Conservation (phyloP, 2,797 vertebrate genomes). For the Tauraco hartlaubi region DNA sequence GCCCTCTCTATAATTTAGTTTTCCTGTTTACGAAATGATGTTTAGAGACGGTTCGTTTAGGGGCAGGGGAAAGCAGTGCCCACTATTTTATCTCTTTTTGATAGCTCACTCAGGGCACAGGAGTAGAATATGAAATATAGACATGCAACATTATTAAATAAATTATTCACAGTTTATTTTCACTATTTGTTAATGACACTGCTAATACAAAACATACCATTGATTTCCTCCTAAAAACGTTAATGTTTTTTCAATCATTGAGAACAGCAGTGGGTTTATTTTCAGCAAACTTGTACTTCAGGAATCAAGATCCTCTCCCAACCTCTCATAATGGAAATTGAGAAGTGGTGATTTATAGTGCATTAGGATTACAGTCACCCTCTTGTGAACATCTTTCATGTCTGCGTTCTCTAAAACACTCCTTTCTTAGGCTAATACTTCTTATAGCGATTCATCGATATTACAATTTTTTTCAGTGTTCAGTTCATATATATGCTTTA, state of each 20-base stretch:
- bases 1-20: not conserved
- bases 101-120: rapidly evolving
- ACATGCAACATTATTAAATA: not conserved
- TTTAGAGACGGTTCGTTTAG: not conserved
- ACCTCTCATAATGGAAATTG: not conserved
- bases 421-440: not conserved
- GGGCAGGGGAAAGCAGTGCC: not conserved
- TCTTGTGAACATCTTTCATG: not conserved
- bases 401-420: not conserved
- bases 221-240: not conserved
- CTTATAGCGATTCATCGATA: not conserved
- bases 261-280: not conserved
- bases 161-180: not conserved
- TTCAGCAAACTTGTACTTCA: not conserved
- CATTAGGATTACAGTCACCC: not conserved
- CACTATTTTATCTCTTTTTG: not conserved
- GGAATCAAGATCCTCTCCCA: not conserved
- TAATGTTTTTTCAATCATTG: not conserved
- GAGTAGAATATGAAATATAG: not conserved
- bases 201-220: not conserved
- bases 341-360: not conserved
- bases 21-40: not conserved
- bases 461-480: not conserved
- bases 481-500: not conserved
- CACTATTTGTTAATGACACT: not conserved